These are phyloP conservation scores for Cheilosia variabilis DNA, from an alignment of 2,888 invertebrate genomes.

Conservation along the genomic window DNA sequence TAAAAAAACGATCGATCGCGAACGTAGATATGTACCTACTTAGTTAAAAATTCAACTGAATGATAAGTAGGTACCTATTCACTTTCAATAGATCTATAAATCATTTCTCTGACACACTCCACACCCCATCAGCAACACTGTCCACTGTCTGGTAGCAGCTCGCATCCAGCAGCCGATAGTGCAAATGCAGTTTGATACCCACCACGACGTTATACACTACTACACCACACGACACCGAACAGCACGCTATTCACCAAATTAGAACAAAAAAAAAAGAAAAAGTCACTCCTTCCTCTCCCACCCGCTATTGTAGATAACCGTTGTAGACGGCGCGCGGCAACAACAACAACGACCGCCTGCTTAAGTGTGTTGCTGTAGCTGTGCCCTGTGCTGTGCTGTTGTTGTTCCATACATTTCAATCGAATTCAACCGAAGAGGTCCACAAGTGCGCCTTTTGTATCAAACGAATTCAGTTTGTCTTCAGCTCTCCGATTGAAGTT, in stretches of 20 bases:
- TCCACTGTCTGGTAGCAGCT: background rate
- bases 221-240: background rate
- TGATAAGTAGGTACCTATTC: background rate
- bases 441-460: slow-evolving; percentile 74
- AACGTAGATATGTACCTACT: background rate
- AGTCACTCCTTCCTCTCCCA: background rate
- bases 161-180: background rate
- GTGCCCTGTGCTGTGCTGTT: slow-evolving; percentile 34
- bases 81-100: background rate
- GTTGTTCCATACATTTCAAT: slow-evolving; percentile 75
- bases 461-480: slow-evolving; percentile 63
- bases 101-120: slow-evolving; percentile 11
- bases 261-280: slow-evolving; percentile 4
- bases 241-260: slow-evolving; percentile 44
- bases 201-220: slow-evolving; percentile 31
- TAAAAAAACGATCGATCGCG: background rate
- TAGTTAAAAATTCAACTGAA: background rate
- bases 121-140: slow-evolving; percentile 47
- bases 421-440: slow-evolving; percentile 73
- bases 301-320: slow-evolving; percentile 32
- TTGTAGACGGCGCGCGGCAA: slow-evolving; percentile 16
- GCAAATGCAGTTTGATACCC: slow-evolving; percentile 23
- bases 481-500: slow-evolving; percentile 73
- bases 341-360: slow-evolving; percentile 11
- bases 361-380: slow-evolving; percentile 54